Percentiles rank a stretch among this genome's conserved stretches.
These are phyloP conservation scores for Hypercompe scribonia DNA, from an alignment of 2,888 invertebrate genomes.

Conservation along the genomic window DNA sequence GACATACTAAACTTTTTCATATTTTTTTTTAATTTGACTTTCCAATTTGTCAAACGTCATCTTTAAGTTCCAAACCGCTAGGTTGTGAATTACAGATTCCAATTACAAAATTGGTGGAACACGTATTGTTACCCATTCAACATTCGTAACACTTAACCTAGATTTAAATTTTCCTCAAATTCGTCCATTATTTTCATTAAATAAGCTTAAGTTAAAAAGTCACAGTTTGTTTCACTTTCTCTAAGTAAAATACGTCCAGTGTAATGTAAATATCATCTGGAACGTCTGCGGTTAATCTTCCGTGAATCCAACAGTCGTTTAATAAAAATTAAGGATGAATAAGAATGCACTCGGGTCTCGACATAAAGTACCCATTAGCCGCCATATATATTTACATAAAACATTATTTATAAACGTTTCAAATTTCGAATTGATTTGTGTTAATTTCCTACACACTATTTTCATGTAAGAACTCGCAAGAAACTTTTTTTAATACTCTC, in stretches of 20 bases:
- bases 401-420: conserved; percentile 27
- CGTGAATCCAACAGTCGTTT: conserved; percentile 78
- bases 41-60: not conserved
- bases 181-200: not conserved
- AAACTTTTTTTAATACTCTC: too few species aligned
- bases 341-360: conserved; percentile 79
- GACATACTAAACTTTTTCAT: not conserved
- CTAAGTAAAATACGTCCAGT: conserved; percentile 43
- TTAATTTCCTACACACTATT: not conserved
- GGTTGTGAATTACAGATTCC: too few species aligned
- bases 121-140: too few species aligned
- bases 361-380: conserved; percentile 76
- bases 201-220: conserved; percentile 8
- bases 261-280: conserved; percentile 70
- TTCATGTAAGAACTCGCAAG: too few species aligned
- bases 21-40: not conserved
- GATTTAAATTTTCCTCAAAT: not conserved
- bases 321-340: conserved; percentile 76
- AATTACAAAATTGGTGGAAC: too few species aligned
- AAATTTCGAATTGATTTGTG: not conserved
- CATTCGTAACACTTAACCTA: too few species aligned
- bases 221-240: conserved; percentile 25
- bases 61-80: too few species aligned
- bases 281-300: conserved; percentile 79
- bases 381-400: conserved; percentile 41